A percentile compares a stretch with the other conserved stretches of the same genome.
phyloP scores from a whole-genome alignment of 1,140 invertebrate genomes.

The Drosophila athabasca region DNA sequence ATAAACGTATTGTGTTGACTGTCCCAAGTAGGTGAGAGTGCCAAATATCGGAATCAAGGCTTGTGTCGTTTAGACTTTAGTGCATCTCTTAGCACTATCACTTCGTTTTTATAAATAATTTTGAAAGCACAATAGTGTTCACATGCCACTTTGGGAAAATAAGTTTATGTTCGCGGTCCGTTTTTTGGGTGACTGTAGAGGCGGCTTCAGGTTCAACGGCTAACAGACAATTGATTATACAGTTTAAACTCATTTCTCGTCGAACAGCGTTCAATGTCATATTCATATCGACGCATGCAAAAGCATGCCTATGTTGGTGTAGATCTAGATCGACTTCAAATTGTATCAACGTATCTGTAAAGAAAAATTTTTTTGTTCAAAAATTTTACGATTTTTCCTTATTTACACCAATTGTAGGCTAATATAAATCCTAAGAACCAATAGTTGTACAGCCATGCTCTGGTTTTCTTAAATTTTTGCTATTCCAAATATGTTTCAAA shows the following conservation, averaged over 20 bases:
- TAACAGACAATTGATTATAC: conserved; percentile 14
- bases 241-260: conserved; percentile 35
- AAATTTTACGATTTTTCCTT: too few species aligned
- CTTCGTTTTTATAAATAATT: conserved; percentile 1
- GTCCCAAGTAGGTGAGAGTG: conserved; percentile 15
- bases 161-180: background rate
- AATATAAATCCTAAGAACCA: too few species aligned
- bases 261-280: conserved; percentile 23
- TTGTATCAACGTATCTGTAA: background rate
- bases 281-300: conserved; percentile 35
- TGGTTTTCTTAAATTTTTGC: too few species aligned
- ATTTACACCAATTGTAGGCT: too few species aligned
- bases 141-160: conserved; percentile 1
- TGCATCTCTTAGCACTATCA: too few species aligned
- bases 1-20: conserved; percentile 30
- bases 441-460: too few species aligned
- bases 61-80: too few species aligned
- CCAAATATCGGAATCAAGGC: background rate
- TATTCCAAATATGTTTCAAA: too few species aligned
- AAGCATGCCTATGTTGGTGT: conserved; percentile 7
- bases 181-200: conserved; percentile 2
- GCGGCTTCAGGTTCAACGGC: conserved; percentile 2
- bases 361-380: background rate
- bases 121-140: background rate
- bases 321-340: too few species aligned